Conservation (phyloP, 2,113 vertebrate species). For the Chamaea fasciata region DNA sequence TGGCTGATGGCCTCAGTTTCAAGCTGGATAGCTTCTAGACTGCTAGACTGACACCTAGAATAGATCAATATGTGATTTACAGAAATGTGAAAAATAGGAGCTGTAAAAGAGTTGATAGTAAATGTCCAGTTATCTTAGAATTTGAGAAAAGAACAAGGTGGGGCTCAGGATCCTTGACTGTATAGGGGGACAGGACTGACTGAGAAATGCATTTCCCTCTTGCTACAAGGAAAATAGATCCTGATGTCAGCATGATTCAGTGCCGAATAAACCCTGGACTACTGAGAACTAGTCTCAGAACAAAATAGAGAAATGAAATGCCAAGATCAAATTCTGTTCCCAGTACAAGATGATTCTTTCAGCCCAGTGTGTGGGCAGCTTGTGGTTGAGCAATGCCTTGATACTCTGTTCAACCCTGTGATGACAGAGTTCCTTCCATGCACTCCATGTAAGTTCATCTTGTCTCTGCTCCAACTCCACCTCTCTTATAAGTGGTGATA, state of each 20-base stretch:
- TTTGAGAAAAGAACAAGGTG: not conserved
- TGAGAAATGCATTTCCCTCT: not conserved
- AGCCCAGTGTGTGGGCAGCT: not conserved
- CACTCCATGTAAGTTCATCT: not conserved
- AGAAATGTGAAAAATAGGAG: not conserved
- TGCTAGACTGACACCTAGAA: constrained; percentile 25
- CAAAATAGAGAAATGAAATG: not conserved
- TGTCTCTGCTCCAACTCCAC: not conserved
- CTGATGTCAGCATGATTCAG: not conserved
- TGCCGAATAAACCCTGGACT: not conserved
- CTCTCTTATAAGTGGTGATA: not conserved
- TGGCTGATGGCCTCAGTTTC: not conserved
- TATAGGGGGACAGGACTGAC: not conserved
- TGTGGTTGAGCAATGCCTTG: not conserved
- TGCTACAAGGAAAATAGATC: not conserved
- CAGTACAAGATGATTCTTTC: not conserved
- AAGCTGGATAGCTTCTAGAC: constrained; percentile 8
- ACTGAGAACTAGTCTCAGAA: not conserved
- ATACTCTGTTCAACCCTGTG: not conserved
- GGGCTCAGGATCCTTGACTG: not conserved
- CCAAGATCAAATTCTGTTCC: not conserved
- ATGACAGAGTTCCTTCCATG: not conserved
- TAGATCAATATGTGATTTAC: not conserved
- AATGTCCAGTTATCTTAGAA: not conserved
- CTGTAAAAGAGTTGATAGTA: not conserved